Evolutionary conservation across 1,140 invertebrate species (phyloP).

Genomic region (Heliconius eleuchia): DNA sequence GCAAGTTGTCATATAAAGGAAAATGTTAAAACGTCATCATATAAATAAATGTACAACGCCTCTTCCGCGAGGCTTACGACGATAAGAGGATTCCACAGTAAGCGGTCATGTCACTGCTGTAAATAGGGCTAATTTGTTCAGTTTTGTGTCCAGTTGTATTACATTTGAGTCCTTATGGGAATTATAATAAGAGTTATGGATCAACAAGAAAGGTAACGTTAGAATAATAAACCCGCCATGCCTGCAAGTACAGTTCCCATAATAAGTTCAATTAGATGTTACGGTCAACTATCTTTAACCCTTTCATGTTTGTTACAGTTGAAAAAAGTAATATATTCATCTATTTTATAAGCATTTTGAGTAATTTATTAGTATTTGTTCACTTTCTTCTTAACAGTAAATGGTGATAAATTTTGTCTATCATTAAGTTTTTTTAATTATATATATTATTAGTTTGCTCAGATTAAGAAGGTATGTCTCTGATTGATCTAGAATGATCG

Average conservation of each 20-base stretch:
- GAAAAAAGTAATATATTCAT: too few species aligned
- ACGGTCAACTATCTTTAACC: not conserved
- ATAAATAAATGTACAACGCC: conserved; percentile 23
- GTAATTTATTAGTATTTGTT: too few species aligned
- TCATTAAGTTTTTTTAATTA: too few species aligned
- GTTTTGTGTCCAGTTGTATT: not conserved
- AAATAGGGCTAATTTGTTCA: conserved; percentile 31
- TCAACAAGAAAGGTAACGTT: not conserved
- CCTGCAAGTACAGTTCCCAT: not conserved
- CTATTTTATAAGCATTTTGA: too few species aligned
- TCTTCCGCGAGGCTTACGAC: conserved; percentile 24
- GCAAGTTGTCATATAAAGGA: not conserved
- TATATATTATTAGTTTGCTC: too few species aligned
- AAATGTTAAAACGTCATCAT: conserved; percentile 24
- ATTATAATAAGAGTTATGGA: conserved; percentile 11
- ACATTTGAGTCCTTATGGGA: conserved; percentile 12
- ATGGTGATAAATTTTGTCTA: too few species aligned
- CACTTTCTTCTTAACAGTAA: too few species aligned
- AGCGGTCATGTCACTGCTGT: conserved; percentile 36
- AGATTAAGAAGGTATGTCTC: too few species aligned
- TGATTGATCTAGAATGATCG: too few species aligned
- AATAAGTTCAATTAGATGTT: conserved; percentile 12
- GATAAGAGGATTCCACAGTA: conserved; percentile 33
- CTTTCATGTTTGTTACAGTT: too few species aligned
- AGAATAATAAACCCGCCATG: not conserved